A percentile compares a stretch with the other conserved stretches of the same genome.
phyloP scores from a whole-genome alignment of 2,797 vertebrate species.

The Cryptoblepharus egeriae region DNA sequence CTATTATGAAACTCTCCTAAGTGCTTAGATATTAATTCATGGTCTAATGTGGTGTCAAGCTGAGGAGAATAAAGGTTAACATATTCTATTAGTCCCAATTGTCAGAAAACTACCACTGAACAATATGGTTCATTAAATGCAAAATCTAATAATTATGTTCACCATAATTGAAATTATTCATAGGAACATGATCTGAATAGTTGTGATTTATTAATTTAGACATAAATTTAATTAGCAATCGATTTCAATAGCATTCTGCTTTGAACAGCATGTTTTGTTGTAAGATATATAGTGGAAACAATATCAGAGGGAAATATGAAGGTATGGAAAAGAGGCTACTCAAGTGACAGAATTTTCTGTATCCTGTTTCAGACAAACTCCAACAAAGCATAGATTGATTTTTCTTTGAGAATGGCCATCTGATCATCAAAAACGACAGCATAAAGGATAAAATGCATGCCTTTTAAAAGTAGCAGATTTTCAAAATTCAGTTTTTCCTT shows the following conservation, averaged over 20 bases:
- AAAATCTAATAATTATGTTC: conserved; percentile 77
- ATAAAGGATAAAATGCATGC: neutral
- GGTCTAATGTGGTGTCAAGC: conserved; percentile 74
- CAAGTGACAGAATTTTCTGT: conserved; percentile 14
- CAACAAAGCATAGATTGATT: neutral
- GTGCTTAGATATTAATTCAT: conserved; percentile 74
- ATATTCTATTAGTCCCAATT: conserved; percentile 81
- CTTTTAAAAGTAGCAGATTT: neutral
- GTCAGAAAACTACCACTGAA: conserved; percentile 79
- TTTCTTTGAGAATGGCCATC: neutral
- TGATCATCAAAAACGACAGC: neutral
- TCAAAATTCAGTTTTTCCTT: neutral
- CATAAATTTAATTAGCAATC: conserved; percentile 79
- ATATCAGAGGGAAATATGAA: conserved; percentile 46
- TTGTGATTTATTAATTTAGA: conserved; percentile 80
- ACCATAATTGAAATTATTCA: conserved; percentile 77
- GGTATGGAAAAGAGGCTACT: conserved; percentile 28
- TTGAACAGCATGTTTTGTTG: conserved; percentile 68
- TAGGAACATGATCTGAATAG: conserved; percentile 75
- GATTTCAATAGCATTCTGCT: conserved; percentile 72
- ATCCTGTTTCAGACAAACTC: conserved; percentile 14
- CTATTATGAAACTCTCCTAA: conserved; percentile 74
- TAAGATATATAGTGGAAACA: conserved; percentile 52
- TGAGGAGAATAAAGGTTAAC: conserved; percentile 79
- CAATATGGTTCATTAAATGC: conserved; percentile 77